Conservation (phyloP, 2,113 vertebrate genomes). For the Eulemur rufifrons region DNA sequence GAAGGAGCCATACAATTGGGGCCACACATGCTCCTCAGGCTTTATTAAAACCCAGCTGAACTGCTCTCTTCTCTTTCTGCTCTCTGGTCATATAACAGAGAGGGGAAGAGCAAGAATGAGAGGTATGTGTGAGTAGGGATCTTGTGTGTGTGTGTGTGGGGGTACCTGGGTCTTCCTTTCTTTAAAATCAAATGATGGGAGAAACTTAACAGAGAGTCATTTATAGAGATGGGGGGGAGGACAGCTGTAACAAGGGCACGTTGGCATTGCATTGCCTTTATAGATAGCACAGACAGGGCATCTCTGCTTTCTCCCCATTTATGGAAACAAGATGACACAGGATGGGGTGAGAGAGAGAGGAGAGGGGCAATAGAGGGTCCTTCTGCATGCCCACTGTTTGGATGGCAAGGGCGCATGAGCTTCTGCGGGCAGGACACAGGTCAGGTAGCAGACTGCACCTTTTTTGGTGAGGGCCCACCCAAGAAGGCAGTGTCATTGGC, state of each 20-base stretch:
- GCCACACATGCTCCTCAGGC: background rate
- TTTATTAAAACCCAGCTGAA: background rate
- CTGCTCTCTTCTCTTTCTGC: background rate
- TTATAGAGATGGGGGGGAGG: background rate
- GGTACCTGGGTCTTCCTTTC: background rate
- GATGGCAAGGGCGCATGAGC: background rate
- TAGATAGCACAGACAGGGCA: fast-evolving
- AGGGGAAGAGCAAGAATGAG: background rate
- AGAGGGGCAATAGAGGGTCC: background rate
- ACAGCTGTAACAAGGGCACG: background rate
- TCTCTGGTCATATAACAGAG: background rate
- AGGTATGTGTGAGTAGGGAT: background rate
- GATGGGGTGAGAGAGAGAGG: background rate
- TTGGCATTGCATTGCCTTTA: background rate
- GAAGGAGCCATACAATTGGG: background rate
- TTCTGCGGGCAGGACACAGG: background rate
- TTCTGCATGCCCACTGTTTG: background rate
- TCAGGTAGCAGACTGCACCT: background rate
- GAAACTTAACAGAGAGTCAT: background rate
- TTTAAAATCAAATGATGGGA: background rate
- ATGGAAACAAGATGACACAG: background rate
- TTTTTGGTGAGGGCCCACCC: too few species aligned
- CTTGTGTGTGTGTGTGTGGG: background rate
- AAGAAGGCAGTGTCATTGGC: background rate
- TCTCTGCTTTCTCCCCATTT: background rate